Conservation (phyloP, 2,113 vertebrate genomes). For the Phrynosoma platyrhinos region DNA sequence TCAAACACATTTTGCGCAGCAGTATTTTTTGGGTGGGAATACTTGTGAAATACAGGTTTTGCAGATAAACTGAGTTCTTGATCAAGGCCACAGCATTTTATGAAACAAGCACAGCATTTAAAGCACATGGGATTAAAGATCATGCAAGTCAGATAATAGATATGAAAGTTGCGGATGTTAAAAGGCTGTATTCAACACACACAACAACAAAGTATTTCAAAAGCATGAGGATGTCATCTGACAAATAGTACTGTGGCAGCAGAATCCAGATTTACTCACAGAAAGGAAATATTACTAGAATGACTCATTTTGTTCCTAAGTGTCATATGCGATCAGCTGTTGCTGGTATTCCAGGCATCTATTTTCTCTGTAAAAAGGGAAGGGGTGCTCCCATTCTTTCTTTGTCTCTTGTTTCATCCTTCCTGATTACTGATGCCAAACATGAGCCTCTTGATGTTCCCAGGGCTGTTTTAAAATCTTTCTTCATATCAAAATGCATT, state of each 20-base stretch:
- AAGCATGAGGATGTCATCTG: fast-evolving
- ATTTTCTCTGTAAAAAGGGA: conserved; percentile 57
- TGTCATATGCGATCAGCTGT: conserved; percentile 60
- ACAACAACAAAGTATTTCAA: not conserved
- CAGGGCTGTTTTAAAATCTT: conserved; percentile 45
- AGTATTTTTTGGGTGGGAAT: too few species aligned
- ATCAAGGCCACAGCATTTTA: not conserved
- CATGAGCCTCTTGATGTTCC: not conserved
- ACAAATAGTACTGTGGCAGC: not conserved
- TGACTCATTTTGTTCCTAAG: conserved; percentile 41
- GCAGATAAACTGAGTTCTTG: not conserved
- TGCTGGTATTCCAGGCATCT: conserved; percentile 50
- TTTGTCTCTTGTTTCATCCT: not conserved
- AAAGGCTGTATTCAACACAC: not conserved
- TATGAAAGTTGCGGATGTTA: not conserved
- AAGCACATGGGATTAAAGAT: too few species aligned
- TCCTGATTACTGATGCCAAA: not conserved
- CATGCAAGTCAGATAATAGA: not conserved
- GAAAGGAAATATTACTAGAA: conserved; percentile 54
- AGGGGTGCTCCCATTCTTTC: conserved; percentile 4
- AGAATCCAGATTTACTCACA: conserved; percentile 47
- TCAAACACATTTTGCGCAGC: too few species aligned
- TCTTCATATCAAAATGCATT: not conserved
- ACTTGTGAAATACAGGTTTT: too few species aligned
- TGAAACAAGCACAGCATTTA: not conserved